Evolutionary conservation across 2,113 vertebrate genomes (phyloP).

Genomic region (Chrysochloris asiatica): DNA sequence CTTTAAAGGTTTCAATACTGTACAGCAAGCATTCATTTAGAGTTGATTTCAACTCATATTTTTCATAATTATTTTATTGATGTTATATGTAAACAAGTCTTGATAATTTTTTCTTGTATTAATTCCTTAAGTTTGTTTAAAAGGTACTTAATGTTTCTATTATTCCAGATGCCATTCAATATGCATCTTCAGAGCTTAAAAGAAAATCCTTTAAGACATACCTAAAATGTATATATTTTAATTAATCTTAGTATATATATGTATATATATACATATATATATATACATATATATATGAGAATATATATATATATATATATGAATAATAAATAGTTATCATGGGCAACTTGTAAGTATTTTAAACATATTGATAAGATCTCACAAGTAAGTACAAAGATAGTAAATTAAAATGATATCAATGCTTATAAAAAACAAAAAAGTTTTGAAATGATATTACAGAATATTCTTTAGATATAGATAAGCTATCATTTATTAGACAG

Average conservation of each 20-base stretch:
- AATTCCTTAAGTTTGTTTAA: slow-evolving; percentile 12
- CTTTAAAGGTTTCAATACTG: neutral
- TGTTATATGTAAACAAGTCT: neutral
- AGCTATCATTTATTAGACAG: slow-evolving; percentile 7
- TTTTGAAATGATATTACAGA: neutral
- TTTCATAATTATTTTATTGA: slow-evolving; percentile 5
- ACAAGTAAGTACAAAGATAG: neutral
- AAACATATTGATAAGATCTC: neutral
- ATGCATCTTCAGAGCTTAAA: neutral
- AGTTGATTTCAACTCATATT: neutral
- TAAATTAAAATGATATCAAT: neutral
- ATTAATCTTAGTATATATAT: neutral
- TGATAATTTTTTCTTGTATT: neutral
- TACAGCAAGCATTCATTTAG: slow-evolving; percentile 13
- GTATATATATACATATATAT: neutral
- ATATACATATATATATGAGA: slow-evolving; percentile 24
- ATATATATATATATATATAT: neutral
- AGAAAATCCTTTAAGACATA: neutral
- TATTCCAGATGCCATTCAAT: neutral
- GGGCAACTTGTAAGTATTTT: neutral
- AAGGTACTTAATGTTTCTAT: neutral
- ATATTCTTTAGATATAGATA: neutral
- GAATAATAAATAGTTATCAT: neutral
- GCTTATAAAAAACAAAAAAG: neutral
- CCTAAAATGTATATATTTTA: too few relatives aligned